Evolutionary conservation across 2,113 vertebrate genomes (phyloP), one percentile per base, ranked within the genome.

Genomic region (Heterotilapia buettikoferi): DNA sequence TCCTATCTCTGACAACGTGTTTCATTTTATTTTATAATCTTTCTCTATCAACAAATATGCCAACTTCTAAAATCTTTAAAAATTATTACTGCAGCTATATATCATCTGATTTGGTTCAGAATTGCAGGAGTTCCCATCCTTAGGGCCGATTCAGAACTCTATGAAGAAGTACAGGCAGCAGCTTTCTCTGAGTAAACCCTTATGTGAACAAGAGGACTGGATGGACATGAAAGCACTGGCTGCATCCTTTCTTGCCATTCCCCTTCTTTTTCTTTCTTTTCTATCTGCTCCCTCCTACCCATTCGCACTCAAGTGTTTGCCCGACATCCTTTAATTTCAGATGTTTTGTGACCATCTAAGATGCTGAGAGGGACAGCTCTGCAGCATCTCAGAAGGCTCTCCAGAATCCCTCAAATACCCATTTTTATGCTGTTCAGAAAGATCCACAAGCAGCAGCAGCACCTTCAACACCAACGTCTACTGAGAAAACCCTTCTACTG

Each of bases 211-310:
- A 59, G 47, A 88, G 89, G 82, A 63, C 92, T 96, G 95, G 90
- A 94, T 90, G 86, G 86, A 95, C 91, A 93, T 95, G 87, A 95
- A 96, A 95, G 91, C 73, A 57, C 80, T 86, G 85, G 90, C 93
- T 10, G 56, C 29, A 36, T 86, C 86, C 89, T 89, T 52, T 2
- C 21, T 90, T n/a, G 4, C 26, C 9, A 76, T 59, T 40, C 76
- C 59, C 78, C 11, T 7, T 84, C 84, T 26, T 18, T 38, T 84
- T 87, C 43, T 9, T 68, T 59, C 83, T 80, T 71, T 47, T 76
- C 80, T 68, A 8, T 36, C 56, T 53, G 11, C 63, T 84, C 24
- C 80, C 12, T 9, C 78, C 85, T 24, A 33, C 85, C 9, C 11
- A 21, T 33, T 40, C 1, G 9, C 50, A 14, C 81, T 82, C 13